Evolutionary conservation across 2,797 vertebrate genomes (phyloP).

Genomic region (Aplochiton taeniatus): DNA sequence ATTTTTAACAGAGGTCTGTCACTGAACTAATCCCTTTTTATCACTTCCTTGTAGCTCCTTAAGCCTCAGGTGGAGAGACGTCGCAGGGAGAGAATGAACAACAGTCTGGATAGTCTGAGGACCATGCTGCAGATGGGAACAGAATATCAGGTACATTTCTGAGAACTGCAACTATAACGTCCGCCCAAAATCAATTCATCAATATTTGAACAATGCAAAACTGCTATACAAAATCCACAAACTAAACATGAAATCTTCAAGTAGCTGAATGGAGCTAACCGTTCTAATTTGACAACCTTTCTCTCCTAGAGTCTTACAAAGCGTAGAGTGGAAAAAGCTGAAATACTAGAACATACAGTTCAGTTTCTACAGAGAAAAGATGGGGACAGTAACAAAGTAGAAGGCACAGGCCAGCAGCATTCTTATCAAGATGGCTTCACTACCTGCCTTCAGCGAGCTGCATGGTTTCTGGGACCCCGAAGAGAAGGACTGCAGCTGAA

Average conservation of each 20-base stretch:
- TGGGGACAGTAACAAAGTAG: background rate
- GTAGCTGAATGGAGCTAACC: too few species aligned
- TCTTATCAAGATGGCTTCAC: constrained; percentile 65
- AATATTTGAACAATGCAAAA: too few species aligned
- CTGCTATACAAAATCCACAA: too few species aligned
- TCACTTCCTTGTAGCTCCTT: constrained; percentile 64
- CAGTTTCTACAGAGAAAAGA: constrained; percentile 71
- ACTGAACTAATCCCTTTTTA: constrained; percentile 22
- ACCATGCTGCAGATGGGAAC: constrained; percentile 70
- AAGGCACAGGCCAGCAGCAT: constrained; percentile 24
- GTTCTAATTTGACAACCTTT: background rate
- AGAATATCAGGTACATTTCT: constrained; percentile 70
- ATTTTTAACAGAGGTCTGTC: background rate
- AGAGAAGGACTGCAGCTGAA: constrained; percentile 50
- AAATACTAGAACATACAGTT: constrained; percentile 83
- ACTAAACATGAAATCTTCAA: too few species aligned
- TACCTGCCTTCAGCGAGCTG: constrained; percentile 60
- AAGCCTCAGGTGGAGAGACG: constrained; percentile 84
- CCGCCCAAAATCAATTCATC: background rate
- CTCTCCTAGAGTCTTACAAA: constrained; percentile 67
- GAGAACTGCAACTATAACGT: constrained; percentile 27
- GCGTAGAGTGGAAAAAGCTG: constrained; percentile 82
- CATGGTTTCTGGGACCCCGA: constrained; percentile 59
- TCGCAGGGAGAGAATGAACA: constrained; percentile 83
- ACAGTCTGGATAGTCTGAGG: constrained; percentile 80